These are phyloP conservation scores for Rhodeus uyekii DNA, from an alignment of 2,797 vertebrate species.

Conservation along the genomic window DNA sequence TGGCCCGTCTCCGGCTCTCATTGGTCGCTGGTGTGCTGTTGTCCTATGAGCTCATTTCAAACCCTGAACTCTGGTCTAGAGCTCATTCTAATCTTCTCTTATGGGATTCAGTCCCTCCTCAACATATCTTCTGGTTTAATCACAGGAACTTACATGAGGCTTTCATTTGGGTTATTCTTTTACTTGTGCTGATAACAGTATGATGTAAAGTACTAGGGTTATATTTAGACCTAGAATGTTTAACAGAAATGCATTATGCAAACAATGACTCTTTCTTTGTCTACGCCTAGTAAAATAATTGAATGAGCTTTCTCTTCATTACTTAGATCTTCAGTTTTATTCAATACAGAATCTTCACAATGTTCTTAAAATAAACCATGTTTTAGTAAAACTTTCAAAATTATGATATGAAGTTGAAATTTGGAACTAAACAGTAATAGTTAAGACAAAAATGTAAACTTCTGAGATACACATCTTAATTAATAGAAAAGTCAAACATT, in stretches of 20 bases:
- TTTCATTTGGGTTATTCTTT: background rate
- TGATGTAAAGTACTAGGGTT: background rate
- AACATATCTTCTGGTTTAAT: background rate
- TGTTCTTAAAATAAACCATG: background rate
- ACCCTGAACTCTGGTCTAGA: constrained; percentile 68
- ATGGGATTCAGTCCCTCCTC: background rate
- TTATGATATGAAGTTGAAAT: background rate
- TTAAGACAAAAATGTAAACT: background rate
- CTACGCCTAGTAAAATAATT: background rate
- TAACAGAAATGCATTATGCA: background rate
- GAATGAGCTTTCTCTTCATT: background rate
- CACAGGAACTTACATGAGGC: background rate
- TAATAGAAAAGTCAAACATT: background rate
- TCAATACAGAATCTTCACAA: background rate
- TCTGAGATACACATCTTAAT: background rate
- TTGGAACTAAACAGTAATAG: too few relatives aligned
- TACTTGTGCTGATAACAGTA: background rate
- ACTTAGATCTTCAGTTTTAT: background rate
- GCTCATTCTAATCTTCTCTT: background rate
- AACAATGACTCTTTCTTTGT: background rate
- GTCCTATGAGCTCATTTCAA: constrained; percentile 40
- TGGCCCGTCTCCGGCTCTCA: constrained; percentile 43
- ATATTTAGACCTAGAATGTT: background rate
- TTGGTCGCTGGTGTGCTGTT: constrained; percentile 63
- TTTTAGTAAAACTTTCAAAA: background rate